These are phyloP conservation scores for Macrotus californicus DNA, from an alignment of 2,113 vertebrate species.

Conservation along the genomic window DNA sequence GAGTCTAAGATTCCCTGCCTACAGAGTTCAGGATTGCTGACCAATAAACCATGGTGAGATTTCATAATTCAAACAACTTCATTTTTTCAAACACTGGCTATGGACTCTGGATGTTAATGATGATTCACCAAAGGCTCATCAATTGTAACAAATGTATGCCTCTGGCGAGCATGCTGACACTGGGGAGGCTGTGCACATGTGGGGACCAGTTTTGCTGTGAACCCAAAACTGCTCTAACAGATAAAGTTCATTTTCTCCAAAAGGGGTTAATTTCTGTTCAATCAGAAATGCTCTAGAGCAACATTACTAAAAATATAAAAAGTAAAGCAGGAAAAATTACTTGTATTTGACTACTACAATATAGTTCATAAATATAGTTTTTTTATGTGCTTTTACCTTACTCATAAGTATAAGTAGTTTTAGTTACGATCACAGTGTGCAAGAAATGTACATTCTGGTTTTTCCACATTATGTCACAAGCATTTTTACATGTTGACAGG, in stretches of 20 bases:
- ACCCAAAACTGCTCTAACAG: background rate
- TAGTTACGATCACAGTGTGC: background rate
- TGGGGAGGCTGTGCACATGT: background rate
- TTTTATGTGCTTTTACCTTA: slow-evolving; percentile 39
- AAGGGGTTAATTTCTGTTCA: slow-evolving; percentile 14
- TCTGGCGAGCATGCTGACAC: background rate
- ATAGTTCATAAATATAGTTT: slow-evolving; percentile 4
- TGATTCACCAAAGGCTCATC: background rate
- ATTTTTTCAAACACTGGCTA: background rate
- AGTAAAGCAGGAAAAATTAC: slow-evolving; percentile 1
- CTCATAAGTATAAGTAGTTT: slow-evolving; percentile 32
- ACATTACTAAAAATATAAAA: slow-evolving; percentile 11
- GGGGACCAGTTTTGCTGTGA: background rate
- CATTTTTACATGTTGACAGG: slow-evolving; percentile 40
- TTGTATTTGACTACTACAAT: background rate
- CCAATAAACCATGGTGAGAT: slow-evolving; percentile 7
- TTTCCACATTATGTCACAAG: slow-evolving; percentile 60
- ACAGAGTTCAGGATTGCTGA: background rate
- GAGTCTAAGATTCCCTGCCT: background rate
- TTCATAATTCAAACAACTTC: slow-evolving; percentile 31
- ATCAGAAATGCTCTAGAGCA: slow-evolving; percentile 7
- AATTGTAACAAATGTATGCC: background rate
- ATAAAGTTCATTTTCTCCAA: background rate
- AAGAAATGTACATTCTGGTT: slow-evolving; percentile 36
- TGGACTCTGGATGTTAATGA: background rate